Conservation (phyloP, 2,797 vertebrate species). For the Falco rusticolus region DNA sequence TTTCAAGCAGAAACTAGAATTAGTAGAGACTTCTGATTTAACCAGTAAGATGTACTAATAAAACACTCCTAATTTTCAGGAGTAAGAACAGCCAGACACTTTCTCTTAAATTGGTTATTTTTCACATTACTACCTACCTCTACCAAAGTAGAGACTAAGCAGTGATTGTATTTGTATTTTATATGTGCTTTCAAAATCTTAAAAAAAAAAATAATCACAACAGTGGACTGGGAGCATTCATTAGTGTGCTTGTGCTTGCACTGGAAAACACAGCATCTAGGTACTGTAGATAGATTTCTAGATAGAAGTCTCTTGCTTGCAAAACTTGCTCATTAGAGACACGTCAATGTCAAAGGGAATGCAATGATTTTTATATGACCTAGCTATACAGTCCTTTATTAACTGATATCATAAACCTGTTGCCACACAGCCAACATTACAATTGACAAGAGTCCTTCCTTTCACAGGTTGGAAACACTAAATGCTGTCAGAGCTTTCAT, state of each 20-base stretch:
- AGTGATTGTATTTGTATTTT: not conserved
- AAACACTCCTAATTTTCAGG: not conserved
- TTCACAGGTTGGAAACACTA: not conserved
- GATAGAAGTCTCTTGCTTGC: not conserved
- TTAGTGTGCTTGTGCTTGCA: not conserved
- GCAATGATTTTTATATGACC: not conserved
- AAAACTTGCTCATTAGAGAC: not conserved
- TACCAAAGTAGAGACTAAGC: not conserved
- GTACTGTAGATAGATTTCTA: not conserved
- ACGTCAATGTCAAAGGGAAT: not conserved
- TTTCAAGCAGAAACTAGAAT: not conserved
- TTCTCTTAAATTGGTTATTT: not conserved
- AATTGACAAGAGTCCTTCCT: not conserved
- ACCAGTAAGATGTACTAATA: not conserved
- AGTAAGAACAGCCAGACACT: not conserved
- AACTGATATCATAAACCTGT: not conserved
- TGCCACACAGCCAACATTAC: constrained; percentile 8
- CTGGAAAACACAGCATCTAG: not conserved
- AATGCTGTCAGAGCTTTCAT: not conserved
- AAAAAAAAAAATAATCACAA: not conserved
- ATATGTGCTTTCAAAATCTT: not conserved
- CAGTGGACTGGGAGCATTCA: not conserved
- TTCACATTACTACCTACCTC: not conserved
- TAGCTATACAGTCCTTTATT: not conserved
- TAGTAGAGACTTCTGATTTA: not conserved